Evolutionary conservation across 2,888 invertebrate species (phyloP), one percentile per base, ranked within the genome.

Genomic region (Drosophila multiciliata): DNA sequence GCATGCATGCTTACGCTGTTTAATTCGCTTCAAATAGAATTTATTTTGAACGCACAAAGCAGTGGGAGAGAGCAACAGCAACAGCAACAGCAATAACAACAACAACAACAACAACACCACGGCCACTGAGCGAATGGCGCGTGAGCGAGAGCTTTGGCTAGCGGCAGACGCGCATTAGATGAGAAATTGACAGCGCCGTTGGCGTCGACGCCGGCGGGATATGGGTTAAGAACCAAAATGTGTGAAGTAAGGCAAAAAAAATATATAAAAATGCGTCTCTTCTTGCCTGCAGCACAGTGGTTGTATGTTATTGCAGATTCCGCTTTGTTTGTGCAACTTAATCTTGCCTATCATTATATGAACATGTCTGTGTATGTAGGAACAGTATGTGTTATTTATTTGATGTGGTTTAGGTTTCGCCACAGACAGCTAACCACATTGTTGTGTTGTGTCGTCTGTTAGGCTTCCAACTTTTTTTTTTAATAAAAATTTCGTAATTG

Each of bases 101-200:
- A 58, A 32, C 52, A 62, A 57, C 36, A 57, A 29, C 40, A 55
- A 33, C 74, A 63, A 35, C 54, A 35, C 52, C 38, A 65, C 15
- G 32, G 42, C 48, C 42, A 61, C 17, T 59, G 69, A 68, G 63
- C 80, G 72, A 59, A 66, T 68, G 73, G 89, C 90, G 85, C 73
- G 82, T 86, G 90, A 84, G 85, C 79, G 85, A 15, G 85, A 84
- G 86, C 86, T 90, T 90, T 86, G 87, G 77, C 65, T 57, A 81
- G 52, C 71, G 67, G 68, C 73, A 82, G 65, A 76, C 86, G 73
- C 72, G 73, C 86, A 63, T 75, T 85, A 78, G 86, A 86, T 86
- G 59, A 73, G 66, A 67, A 67, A 77, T 68, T 75, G 68, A 75
- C 80, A 80, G 66, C 58, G 75, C 70, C 67, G 74, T 54, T 68